Percentiles rank a stretch among this genome's conserved stretches.
Conservation (phyloP, 1,140 invertebrate species). For the Pentalonia nigronervosa region DNA sequence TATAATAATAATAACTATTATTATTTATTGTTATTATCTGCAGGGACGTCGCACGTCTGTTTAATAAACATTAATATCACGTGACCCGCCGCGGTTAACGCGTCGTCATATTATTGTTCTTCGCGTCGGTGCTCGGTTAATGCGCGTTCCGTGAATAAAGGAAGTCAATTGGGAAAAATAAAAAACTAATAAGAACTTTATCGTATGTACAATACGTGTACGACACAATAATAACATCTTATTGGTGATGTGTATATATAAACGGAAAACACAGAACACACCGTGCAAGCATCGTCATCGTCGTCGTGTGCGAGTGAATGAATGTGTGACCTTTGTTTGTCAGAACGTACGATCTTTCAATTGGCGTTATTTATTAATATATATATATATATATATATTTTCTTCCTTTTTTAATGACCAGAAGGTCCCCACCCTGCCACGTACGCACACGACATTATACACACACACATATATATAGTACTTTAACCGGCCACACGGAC, state of each 20-base stretch:
- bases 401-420: slow-evolving; percentile 28
- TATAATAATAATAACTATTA: neutral
- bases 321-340: slow-evolving; percentile 57
- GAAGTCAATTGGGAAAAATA: slow-evolving; percentile 20
- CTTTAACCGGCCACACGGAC: neutral
- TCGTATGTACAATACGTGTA: neutral
- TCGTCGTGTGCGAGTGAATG: slow-evolving; percentile 15
- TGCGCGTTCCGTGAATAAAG: neutral
- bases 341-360: slow-evolving; percentile 52
- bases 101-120: neutral
- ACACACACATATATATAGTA: neutral
- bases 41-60: neutral
- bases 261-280: neutral
- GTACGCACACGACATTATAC: neutral
- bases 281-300: neutral
- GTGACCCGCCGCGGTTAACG: slow-evolving; percentile 19
- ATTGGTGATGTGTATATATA: neutral
- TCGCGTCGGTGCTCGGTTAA: neutral
- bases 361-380: slow-evolving; percentile 52
- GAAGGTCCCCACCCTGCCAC: neutral
- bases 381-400: neutral
- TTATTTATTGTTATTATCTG: slow-evolving; percentile 11
- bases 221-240: neutral
- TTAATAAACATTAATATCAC: slow-evolving; percentile 13
- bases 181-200: neutral